Conservation (phyloP, 2,888 invertebrate species). For the Apotomis capreana region DNA sequence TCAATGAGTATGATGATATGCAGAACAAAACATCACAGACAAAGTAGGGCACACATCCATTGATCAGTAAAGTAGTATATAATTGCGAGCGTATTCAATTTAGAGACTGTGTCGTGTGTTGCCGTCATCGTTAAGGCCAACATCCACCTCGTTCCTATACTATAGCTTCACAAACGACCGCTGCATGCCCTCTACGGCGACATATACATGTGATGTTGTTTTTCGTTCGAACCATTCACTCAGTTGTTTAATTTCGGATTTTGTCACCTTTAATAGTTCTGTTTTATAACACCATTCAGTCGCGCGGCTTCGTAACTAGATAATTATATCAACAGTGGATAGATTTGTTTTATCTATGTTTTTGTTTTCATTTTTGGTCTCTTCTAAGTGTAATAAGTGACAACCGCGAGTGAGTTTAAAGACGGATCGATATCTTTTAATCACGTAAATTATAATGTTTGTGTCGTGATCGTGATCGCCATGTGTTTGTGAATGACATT, state of each 20-base stretch:
- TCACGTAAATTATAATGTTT: background rate
- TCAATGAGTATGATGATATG: too few relatives aligned
- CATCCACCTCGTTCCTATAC: conserved; percentile 9
- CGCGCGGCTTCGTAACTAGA: conserved; percentile 5
- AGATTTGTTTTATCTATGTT: background rate
- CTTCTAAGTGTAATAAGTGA: background rate
- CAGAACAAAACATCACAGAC: background rate
- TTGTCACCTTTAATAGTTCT: conserved; percentile 7
- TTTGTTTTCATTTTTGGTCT: background rate
- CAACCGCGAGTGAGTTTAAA: conserved; percentile 1
- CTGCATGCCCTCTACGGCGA: conserved; percentile 45
- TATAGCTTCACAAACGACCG: conserved; percentile 42
- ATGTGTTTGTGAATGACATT: conserved; percentile 9
- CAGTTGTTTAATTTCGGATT: conserved; percentile 24
- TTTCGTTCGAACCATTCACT: conserved; percentile 21
- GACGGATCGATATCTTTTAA: background rate
- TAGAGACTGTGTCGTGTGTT: conserved; percentile 17
- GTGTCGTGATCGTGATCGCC: conserved; percentile 14
- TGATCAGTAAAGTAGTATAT: conserved; percentile 11
- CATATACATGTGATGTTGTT: conserved; percentile 23
- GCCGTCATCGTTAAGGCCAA: conserved; percentile 36
- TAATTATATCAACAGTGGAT: background rate
- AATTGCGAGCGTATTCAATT: conserved; percentile 26
- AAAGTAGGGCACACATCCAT: background rate
- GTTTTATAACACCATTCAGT: conserved; percentile 10